Percentiles rank a stretch among this genome's conserved stretches.
phyloP scores from a whole-genome alignment of 1,140 invertebrate species.

The Drosophila ogumai region DNA sequence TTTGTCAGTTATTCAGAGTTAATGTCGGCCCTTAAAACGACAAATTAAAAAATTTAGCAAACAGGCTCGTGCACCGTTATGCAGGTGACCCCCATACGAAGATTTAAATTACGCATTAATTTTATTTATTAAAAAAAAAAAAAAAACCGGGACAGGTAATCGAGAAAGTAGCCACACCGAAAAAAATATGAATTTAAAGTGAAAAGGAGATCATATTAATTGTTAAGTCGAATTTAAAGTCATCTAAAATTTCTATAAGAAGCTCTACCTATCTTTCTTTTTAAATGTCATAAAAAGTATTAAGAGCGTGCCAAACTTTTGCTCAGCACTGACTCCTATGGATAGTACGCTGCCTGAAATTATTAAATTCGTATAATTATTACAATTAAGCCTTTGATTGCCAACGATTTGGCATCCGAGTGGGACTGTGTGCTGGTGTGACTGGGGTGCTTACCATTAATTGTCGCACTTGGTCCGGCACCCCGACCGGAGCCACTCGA shows the following conservation, averaged over 20 bases:
- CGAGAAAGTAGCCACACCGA: constrained; percentile 30
- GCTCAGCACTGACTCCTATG: neutral
- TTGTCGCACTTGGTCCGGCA: constrained; percentile 43
- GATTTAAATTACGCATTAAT: neutral
- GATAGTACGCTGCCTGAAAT: constrained; percentile 10
- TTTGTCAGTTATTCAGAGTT: constrained; percentile 8
- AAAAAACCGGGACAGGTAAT: neutral
- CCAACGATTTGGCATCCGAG: constrained; percentile 28
- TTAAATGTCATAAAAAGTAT: neutral
- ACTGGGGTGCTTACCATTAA: constrained; percentile 24
- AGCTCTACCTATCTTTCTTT: too few relatives aligned
- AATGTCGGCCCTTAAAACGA: neutral
- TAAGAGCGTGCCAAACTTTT: neutral
- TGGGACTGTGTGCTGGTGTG: constrained; percentile 9
- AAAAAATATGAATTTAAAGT: neutral
- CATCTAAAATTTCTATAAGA: too few relatives aligned
- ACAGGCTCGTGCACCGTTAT: constrained; percentile 7
- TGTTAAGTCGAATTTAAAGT: too few relatives aligned
- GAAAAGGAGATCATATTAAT: neutral
- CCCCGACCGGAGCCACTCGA: neutral
- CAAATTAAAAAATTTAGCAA: constrained; percentile 13
- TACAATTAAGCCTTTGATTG: constrained; percentile 56
- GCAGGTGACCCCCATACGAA: constrained; percentile 23
- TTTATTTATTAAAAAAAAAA: neutral
- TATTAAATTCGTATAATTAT: constrained; percentile 62